phyloP scores from a whole-genome alignment of 2,888 invertebrate species.

The Pachydiplax longipennis region DNA sequence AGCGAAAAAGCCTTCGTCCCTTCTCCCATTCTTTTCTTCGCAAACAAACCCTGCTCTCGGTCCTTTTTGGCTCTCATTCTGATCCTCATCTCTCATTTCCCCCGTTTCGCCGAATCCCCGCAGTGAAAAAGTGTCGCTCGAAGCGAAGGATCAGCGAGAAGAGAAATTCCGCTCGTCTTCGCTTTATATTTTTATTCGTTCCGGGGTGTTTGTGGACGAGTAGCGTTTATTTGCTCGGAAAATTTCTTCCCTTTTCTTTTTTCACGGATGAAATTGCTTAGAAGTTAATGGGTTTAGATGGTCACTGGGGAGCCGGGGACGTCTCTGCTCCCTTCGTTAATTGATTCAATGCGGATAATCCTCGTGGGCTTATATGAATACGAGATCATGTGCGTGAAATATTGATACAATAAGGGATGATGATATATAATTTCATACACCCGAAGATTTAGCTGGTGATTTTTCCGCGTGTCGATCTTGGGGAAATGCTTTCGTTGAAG shows the following conservation, averaged over 20 bases:
- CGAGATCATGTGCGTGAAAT: too few species aligned
- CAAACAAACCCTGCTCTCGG: not conserved
- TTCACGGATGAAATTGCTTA: not conserved
- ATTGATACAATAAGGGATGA: too few species aligned
- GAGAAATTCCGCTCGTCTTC: not conserved
- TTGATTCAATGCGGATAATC: not conserved
- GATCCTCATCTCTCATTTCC: not conserved
- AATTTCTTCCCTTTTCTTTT: not conserved
- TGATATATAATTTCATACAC: too few species aligned
- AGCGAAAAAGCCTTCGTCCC: not conserved
- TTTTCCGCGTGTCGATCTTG: too few species aligned
- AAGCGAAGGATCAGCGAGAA: not conserved
- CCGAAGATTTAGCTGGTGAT: too few species aligned
- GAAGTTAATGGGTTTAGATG: not conserved
- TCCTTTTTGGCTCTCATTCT: not conserved
- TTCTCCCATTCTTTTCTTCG: not conserved
- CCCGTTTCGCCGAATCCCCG: not conserved
- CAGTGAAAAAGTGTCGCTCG: not conserved
- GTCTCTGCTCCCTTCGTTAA: not conserved
- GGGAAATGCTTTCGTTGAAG: too few species aligned
- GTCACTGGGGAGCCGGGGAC: not conserved
- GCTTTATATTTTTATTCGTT: not conserved
- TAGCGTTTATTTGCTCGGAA: not conserved
- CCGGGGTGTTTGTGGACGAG: not conserved
- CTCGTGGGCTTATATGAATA: too few species aligned